Evolutionary conservation across 2,797 vertebrate genomes (phyloP).

Genomic region (Fratercula arctica): DNA sequence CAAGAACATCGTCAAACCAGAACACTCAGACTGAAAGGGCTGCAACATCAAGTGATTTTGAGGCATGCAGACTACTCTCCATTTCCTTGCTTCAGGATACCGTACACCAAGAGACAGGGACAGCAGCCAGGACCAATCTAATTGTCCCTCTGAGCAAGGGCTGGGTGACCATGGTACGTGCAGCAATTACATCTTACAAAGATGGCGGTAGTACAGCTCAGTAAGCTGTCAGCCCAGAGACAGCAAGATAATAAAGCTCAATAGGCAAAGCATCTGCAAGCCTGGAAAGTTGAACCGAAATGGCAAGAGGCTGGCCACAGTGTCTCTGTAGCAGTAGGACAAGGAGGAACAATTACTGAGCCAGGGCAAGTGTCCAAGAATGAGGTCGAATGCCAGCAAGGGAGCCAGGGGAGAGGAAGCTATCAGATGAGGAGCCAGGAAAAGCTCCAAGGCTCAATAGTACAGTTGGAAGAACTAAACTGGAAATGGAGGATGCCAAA

Average conservation of each 20-base stretch:
- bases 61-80: not conserved
- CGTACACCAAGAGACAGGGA: not conserved
- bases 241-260: not conserved
- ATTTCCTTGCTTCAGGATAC: not conserved
- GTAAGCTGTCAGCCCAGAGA: not conserved
- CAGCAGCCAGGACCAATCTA: not conserved
- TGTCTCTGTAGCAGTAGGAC: not conserved
- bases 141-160: not conserved
- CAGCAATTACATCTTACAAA: not conserved
- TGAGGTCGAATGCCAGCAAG: conserved; percentile 14
- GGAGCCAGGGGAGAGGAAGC: conserved; percentile 9
- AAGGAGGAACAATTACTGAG: not conserved
- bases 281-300: not conserved
- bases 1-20: not conserved
- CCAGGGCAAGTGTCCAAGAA: conserved; percentile 36
- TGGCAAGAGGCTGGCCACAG: accelerated
- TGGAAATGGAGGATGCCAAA: conserved; percentile 25
- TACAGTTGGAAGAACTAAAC: conserved; percentile 26
- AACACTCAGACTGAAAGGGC: not conserved
- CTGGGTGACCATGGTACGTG: accelerated
- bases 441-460: conserved; percentile 6
- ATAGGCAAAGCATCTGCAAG: not conserved
- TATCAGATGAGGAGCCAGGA: conserved; percentile 40
- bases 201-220: not conserved
- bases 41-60: not conserved